These are phyloP conservation scores for Nyctibius bracteatus DNA, from an alignment of 2,113 vertebrate species.

Conservation along the genomic window DNA sequence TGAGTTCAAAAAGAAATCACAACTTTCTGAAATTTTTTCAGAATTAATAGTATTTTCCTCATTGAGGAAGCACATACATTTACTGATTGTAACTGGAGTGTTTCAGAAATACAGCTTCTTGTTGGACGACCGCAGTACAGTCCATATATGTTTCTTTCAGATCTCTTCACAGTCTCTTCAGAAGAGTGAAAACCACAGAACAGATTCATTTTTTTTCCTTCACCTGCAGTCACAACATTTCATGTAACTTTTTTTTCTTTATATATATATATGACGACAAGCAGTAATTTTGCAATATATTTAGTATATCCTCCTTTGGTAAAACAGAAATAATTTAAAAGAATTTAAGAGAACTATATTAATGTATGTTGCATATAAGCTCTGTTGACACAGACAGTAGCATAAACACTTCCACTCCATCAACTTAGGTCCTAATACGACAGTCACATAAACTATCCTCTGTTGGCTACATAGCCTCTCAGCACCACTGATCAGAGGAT, in stretches of 20 bases:
- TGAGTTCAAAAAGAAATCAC: background rate
- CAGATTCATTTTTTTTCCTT: background rate
- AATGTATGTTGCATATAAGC: background rate
- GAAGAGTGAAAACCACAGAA: background rate
- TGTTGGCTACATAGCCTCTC: background rate
- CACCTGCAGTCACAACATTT: background rate
- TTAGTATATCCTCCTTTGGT: background rate
- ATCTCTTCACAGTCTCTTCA: background rate
- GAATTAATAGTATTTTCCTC: background rate
- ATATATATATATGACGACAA: background rate
- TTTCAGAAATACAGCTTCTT: background rate
- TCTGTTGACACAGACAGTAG: background rate
- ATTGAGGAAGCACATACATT: background rate
- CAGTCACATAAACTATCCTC: background rate
- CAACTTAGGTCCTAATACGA: background rate
- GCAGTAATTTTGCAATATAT: background rate
- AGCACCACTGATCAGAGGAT: background rate
- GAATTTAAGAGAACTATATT: background rate
- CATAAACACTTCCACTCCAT: background rate
- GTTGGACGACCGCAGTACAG: background rate
- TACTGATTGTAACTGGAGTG: background rate
- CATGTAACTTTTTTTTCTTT: background rate
- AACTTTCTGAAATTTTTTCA: background rate
- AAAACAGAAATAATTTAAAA: background rate
- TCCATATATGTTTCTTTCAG: background rate